Evolutionary conservation across 2,113 vertebrate species (phyloP).

Genomic region (Ceuthmochares aereus): DNA sequence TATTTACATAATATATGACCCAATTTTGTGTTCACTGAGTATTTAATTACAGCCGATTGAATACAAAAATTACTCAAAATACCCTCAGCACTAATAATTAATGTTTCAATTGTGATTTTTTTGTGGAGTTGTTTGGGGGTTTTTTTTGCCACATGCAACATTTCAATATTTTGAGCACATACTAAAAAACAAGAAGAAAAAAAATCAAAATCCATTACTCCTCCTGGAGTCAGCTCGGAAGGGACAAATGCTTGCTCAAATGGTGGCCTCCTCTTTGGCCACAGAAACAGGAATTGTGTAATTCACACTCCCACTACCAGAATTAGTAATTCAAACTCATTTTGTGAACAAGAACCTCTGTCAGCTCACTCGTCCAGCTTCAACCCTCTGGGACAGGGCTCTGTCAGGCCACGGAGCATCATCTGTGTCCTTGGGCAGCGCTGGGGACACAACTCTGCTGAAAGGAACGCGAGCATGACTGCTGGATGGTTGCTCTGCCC

Average conservation of each 20-base stretch:
- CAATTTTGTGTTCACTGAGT: slow-evolving; percentile 67
- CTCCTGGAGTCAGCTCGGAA: not conserved
- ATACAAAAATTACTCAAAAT: slow-evolving; percentile 68
- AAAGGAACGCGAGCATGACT: not conserved
- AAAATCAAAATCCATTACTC: not conserved
- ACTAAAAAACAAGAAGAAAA: not conserved
- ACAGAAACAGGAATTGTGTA: not conserved
- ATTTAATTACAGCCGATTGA: slow-evolving; percentile 68
- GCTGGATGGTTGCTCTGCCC: not conserved
- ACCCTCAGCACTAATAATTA: slow-evolving; percentile 64
- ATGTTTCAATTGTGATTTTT: slow-evolving; percentile 23
- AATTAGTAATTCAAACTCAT: slow-evolving; percentile 15
- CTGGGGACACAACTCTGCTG: not conserved
- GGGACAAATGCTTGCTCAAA: not conserved
- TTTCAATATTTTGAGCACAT: not conserved
- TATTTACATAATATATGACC: slow-evolving; percentile 73
- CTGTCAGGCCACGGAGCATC: slow-evolving; percentile 6
- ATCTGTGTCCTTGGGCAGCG: slow-evolving; percentile 10
- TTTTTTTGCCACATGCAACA: not conserved
- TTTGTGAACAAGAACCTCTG: slow-evolving; percentile 11
- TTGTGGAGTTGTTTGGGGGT: not conserved
- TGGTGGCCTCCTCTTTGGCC: not conserved
- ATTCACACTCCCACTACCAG: not conserved
- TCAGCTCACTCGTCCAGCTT: not conserved
- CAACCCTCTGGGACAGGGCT: not conserved